Conservation (phyloP, 2,797 vertebrate genomes). For the Agapornis canus region DNA sequence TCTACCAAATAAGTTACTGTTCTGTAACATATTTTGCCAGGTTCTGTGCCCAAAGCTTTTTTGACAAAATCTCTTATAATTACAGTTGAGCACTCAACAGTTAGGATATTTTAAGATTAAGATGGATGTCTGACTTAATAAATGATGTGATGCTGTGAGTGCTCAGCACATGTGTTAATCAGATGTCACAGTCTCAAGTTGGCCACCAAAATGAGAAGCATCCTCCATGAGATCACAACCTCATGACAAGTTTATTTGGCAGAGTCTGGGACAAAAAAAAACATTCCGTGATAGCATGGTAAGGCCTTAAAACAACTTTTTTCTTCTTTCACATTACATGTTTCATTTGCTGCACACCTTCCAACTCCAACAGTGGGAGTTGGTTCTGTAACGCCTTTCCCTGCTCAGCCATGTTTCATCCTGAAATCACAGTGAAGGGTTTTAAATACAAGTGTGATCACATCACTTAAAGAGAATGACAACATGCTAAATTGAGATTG, state of each 20-base stretch:
- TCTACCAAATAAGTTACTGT: neutral
- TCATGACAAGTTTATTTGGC: neutral
- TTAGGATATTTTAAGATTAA: neutral
- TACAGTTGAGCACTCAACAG: neutral
- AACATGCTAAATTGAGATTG: neutral
- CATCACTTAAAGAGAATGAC: neutral
- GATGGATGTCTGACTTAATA: neutral
- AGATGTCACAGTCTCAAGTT: neutral
- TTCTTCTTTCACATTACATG: neutral
- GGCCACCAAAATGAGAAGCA: neutral
- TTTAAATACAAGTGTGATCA: neutral
- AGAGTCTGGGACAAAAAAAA: neutral
- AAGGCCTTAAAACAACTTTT: neutral
- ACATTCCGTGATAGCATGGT: neutral
- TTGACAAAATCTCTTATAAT: neutral
- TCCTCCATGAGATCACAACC: neutral
- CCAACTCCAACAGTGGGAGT: neutral
- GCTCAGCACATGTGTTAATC: neutral
- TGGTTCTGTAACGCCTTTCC: neutral
- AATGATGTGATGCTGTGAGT: neutral
- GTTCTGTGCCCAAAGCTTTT: neutral
- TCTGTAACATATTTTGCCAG: neutral
- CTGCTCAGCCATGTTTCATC: neutral
- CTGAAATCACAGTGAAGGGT: neutral
- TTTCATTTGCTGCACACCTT: neutral